Base-by-base conservation (phyloP, 1,140 invertebrate species). In the Conopomorpha cramerella region DNA sequence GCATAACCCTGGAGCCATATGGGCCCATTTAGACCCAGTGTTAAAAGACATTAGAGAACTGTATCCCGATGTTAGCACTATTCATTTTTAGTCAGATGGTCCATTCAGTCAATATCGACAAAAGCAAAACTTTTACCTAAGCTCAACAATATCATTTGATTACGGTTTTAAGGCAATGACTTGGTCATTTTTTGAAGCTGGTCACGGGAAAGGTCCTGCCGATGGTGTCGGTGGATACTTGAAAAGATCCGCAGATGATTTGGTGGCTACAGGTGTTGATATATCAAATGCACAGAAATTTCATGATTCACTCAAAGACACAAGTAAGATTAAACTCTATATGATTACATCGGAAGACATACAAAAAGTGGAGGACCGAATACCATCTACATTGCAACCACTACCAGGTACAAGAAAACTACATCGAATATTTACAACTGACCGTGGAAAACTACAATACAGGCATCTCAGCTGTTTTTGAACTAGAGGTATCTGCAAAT, bases 1-100 rank as follows among this genome's bases (percentile, higher is more conserved):
- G 15, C 41, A 47, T 35, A 23, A 40, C 14, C 45, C 45, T 31
- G 41, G 36, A 19, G 45, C 41, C 11, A 47, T 47, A 8, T 47
- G 38, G 45, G 34, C 41, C 1, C 45, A 47, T 28, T 36, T 47
- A n/a, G 8, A 44, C 30, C 45, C 37, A 4, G 38, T 47, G 16
- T 23, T 47, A n/a, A n/a, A n/a, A n/a, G n/a, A n/a, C n/a, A n/a
- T 31, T 3, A 13, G 30, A 31, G 16, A 11, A 12, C 14, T 6
- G 14, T 15, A 31, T 16, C 30, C 30, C 16, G 15, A 31, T 31
- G 7, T 31, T 16, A 6, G 13, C 7, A 3, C 11, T 8, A 16
- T 31, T 6, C 30, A 31, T 11, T 31, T 31, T 11, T 31, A 16
- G 13, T 6, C 30, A 15, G 30, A 31, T 16, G 30, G 30, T 31